These are phyloP conservation scores for Heliangelus exortis DNA, from an alignment of 2,797 vertebrate genomes.

Conservation along the genomic window DNA sequence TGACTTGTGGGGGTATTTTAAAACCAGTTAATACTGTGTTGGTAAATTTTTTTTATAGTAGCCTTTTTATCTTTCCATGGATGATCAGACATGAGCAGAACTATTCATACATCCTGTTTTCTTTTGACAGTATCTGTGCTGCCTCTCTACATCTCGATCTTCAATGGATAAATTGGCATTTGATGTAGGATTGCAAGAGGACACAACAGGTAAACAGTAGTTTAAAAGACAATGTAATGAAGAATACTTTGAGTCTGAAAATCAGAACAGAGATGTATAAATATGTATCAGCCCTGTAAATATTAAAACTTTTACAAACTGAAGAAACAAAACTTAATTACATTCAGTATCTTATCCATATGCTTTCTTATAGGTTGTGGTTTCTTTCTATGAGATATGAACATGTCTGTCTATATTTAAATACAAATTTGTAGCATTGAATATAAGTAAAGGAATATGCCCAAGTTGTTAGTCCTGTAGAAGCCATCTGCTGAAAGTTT, in stretches of 20 bases:
- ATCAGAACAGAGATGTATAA: not conserved
- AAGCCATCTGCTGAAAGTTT: not conserved
- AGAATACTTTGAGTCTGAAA: not conserved
- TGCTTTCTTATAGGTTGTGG: not conserved
- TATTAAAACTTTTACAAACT: not conserved
- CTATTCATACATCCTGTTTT: not conserved
- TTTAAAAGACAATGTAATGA: not conserved
- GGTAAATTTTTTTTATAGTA: not conserved
- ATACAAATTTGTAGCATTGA: not conserved
- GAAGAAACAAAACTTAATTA: not conserved
- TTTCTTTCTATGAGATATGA: not conserved
- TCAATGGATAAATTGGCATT: slow-evolving; percentile 97
- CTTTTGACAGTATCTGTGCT: slow-evolving; percentile 89
- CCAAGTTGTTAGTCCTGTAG: not conserved
- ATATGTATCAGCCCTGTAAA: not conserved
- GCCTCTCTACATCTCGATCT: slow-evolving; percentile 92
- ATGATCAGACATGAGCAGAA: not conserved
- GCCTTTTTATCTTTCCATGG: not conserved
- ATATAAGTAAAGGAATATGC: not conserved
- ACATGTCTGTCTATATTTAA: not conserved
- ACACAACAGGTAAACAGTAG: slow-evolving; percentile 86
- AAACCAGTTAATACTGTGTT: not conserved
- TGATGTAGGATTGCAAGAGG: slow-evolving; percentile 93
- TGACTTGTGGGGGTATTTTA: not conserved
- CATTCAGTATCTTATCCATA: not conserved